Conservation (phyloP, 2,797 vertebrate genomes). For the Hypotaenidia okinawae region DNA sequence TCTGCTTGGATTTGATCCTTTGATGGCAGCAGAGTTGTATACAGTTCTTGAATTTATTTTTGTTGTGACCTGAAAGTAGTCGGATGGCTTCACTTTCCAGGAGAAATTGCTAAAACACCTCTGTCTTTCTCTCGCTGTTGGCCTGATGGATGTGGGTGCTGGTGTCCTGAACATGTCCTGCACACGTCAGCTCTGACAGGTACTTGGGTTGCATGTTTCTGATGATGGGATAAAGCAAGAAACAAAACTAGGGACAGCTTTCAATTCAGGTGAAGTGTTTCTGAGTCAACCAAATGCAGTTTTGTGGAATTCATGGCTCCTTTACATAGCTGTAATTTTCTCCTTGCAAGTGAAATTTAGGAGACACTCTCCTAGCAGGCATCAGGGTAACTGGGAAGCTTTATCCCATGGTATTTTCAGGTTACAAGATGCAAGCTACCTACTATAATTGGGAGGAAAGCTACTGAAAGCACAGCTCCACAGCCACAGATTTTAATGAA, state of each 20-base stretch:
- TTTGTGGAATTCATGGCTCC: not conserved
- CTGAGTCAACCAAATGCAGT: not conserved
- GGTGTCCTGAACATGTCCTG: not conserved
- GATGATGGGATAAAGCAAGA: not conserved
- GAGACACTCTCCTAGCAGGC: not conserved
- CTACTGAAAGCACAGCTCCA: not conserved
- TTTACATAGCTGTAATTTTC: not conserved
- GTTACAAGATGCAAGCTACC: not conserved
- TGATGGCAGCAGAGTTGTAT: not conserved
- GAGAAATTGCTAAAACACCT: not conserved
- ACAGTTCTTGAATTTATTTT: not conserved
- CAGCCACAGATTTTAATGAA: not conserved
- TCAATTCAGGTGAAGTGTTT: not conserved
- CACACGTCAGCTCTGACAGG: not conserved
- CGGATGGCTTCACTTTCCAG: not conserved
- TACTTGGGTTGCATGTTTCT: not conserved
- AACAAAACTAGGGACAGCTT: not conserved
- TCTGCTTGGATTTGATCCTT: not conserved
- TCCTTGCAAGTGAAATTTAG: not conserved
- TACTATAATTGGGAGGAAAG: not conserved
- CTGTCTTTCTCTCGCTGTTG: not conserved
- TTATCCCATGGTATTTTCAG: not conserved
- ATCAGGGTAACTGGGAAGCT: not conserved
- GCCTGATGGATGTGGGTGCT: not conserved
- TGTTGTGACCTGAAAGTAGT: not conserved